Evolutionary conservation across 2,113 vertebrate species (phyloP), one percentile per base, ranked within the genome.

Genomic region (Sialia sialis): DNA sequence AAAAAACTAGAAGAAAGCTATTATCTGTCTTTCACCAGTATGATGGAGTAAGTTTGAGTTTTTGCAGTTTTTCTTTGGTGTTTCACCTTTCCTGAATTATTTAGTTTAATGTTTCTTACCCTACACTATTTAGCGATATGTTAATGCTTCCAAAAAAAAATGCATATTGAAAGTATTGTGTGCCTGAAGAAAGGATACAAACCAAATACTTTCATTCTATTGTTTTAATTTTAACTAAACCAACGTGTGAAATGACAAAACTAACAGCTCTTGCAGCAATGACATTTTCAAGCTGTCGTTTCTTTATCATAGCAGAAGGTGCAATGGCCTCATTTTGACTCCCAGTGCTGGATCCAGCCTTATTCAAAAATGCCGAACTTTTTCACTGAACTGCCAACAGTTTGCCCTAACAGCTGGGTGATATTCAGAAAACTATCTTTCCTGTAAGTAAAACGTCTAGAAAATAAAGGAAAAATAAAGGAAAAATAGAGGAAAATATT

Each of bases 151-250:
- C 9, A 30, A 51, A 89, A 51, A 89, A 39, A 27, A 81, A 95
- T 52, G 7, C 8, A n/a, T 48, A 30, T 44, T 58, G 16, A 67
- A 73, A 76, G 4, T 52, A 60, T 52, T 51, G 4, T 23, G 7
- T 41, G 8, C 5, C 10, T 77, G 38, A 43, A 70, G 43, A 92
- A 88, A 56, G 5, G 7, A 44, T 15, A 22, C 5, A 70, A 77
- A 74, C 4, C 10, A 43, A 51, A 68, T n/a, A 21, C 15, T 56
- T 84, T 63, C 10, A 6, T 74, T 49, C 41, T 55, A 67, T 81
- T 90, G 30, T 74, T 74, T 92, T 78, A 90, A 74, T 86, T 90
- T 95, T 69, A 68, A 30, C 51, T 56, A 90, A n/a, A 72, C 9
- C 13, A 72, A 67, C 60, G 13, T 72, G 16, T 56, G 52, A 92